A percentile compares a stretch with the other conserved stretches of the same genome.
Conservation (phyloP, 2,113 vertebrate genomes). For the Cyanistes caeruleus region DNA sequence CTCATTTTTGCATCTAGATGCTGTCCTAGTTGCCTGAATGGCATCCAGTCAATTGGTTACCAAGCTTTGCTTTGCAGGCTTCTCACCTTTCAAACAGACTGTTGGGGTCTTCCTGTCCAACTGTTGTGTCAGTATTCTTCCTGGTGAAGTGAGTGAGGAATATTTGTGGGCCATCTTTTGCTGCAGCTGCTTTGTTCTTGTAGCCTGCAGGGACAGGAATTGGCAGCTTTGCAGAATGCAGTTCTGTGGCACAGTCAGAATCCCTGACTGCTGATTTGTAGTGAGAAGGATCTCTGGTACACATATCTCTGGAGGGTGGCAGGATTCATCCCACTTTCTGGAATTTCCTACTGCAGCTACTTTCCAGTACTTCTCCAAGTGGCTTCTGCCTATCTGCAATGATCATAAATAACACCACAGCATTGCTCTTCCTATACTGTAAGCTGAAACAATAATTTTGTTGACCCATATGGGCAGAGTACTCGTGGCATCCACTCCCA, state of each 20-base stretch:
- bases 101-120: fast-evolving
- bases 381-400: not conserved
- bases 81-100: fast-evolving
- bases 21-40: not conserved
- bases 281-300: not conserved
- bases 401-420: not conserved
- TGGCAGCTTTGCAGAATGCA: not conserved
- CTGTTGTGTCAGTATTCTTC: not conserved
- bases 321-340: not conserved
- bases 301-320: not conserved
- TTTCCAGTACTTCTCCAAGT: not conserved
- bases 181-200: not conserved
- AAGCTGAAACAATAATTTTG: not conserved
- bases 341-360: not conserved
- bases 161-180: not conserved
- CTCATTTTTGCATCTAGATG: not conserved
- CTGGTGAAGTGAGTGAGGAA: not conserved
- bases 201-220: not conserved
- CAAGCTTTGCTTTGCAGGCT: not conserved
- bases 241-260: not conserved
- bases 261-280: not conserved
- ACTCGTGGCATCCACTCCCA: not conserved
- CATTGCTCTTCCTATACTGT: not conserved
- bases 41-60: not conserved
- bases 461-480: not conserved